These are phyloP conservation scores for Ochotona princeps DNA, from an alignment of 2,113 vertebrate species.

Conservation along the genomic window DNA sequence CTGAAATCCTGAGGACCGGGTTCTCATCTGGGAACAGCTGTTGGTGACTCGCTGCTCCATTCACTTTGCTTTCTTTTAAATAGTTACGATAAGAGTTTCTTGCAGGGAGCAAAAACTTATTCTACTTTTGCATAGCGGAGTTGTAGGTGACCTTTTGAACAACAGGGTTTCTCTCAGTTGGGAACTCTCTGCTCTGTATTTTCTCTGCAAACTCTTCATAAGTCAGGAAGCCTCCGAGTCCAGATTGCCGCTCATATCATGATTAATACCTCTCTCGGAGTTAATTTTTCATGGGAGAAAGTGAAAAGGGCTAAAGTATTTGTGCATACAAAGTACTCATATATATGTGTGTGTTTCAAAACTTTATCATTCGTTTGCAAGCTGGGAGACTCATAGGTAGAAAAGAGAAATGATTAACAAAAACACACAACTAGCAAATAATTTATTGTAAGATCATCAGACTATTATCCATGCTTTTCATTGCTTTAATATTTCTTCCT, in stretches of 20 bases:
- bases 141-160: background rate
- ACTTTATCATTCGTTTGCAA: conserved; percentile 1
- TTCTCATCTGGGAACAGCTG: background rate
- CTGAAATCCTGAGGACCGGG: background rate
- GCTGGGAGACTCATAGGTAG: background rate
- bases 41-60: background rate
- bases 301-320: background rate
- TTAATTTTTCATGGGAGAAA: background rate
- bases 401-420: background rate
- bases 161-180: background rate
- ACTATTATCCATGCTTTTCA: background rate
- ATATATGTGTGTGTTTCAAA: background rate
- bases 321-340: background rate
- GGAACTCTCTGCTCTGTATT: background rate
- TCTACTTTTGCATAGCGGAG: background rate
- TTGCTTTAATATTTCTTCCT: background rate
- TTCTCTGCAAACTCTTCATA: background rate
- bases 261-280: background rate
- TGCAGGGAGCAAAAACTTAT: background rate
- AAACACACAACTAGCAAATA: background rate
- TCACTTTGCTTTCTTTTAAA: background rate
- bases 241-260: background rate
- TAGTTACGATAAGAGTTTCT: background rate
- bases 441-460: background rate
- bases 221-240: background rate